Evolutionary conservation across 2,113 vertebrate species (phyloP).

Genomic region (Myocastor coypus): DNA sequence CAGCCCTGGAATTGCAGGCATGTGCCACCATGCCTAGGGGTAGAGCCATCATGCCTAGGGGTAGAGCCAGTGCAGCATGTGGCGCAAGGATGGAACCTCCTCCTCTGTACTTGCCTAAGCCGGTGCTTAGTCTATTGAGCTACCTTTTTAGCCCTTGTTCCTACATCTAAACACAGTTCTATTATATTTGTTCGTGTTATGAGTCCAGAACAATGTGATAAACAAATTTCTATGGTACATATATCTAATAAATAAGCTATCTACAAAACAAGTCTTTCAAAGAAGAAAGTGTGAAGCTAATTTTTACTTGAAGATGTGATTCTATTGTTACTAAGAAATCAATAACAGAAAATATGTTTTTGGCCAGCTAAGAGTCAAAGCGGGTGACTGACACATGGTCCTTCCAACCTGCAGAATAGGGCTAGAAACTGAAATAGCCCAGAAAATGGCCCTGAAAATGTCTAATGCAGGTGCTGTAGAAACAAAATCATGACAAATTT

Average conservation of each 20-base stretch:
- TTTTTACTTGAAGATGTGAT: neutral
- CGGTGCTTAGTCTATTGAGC: too few relatives aligned
- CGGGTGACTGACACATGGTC: neutral
- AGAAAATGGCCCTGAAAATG: neutral
- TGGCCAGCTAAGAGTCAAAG: neutral
- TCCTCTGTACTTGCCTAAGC: too few relatives aligned
- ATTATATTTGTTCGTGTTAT: neutral
- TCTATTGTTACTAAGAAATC: slow-evolving; percentile 14
- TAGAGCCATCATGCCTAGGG: too few relatives aligned
- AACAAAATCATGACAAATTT: slow-evolving; percentile 11
- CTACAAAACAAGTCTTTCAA: neutral
- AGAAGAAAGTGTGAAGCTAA: neutral
- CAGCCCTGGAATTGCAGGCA: too few relatives aligned
- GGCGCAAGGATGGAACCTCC: too few relatives aligned
- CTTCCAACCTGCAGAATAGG: neutral
- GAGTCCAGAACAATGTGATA: neutral
- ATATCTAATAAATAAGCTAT: slow-evolving; percentile 8
- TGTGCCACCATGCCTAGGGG: too few relatives aligned
- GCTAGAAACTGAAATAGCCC: neutral
- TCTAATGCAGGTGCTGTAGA: neutral
- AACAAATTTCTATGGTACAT: neutral
- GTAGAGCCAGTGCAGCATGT: too few relatives aligned
- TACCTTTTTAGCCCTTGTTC: neutral
- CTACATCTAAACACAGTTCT: neutral
- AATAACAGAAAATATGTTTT: neutral